Evolutionary conservation across 2,113 vertebrate genomes (phyloP), one percentile per base, ranked within the genome.

Genomic region (Egretta garzetta): DNA sequence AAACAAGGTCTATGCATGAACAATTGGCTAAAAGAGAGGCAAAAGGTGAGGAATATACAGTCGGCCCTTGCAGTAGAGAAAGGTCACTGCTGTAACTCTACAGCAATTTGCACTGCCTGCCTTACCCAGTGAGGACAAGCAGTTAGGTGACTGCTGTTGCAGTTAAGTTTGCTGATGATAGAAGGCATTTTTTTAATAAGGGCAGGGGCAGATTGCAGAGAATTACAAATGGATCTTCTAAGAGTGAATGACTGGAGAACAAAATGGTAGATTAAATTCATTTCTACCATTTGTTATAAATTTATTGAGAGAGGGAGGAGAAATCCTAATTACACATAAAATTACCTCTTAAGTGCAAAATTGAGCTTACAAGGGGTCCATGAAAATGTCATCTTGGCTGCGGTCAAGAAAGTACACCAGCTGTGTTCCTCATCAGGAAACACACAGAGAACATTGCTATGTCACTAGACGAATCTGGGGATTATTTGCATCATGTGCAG

Each of bases 141-240:
- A 41, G 10, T 14, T 43, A 10, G 0, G 0, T 41, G 52, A 50
- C 28, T 41, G 37, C 22, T 58, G 4, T 30, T 41, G 43, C 21
- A 28, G 33, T 32, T 27, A 64, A 18, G 12, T 62, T 35, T 58
- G 52, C 19, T 49, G 30, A 12, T 28, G 23, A 16, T 24, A 28
- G 14, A 8, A 52, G 33, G 10, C 33, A 0, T 5, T 60, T 47
- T 86, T 80, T 63, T 15, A 58, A 20, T 18, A 72, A 64, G 19
- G 24, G 53, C 17, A 55, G 21, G 17, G 14, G 28, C 2, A 74
- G 35, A 41, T 9, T 62, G 20, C 32, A 53, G 49, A 66, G 20
- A 91, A 52, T 18, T 79, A 8, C 19, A 74, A 64, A 52, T 1
- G 1, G 33, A 26, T 43, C 56, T 66, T 47, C 23, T 24, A 49